Conservation (phyloP, 2,797 vertebrate genomes). For the Acestrorhynchus altus region DNA sequence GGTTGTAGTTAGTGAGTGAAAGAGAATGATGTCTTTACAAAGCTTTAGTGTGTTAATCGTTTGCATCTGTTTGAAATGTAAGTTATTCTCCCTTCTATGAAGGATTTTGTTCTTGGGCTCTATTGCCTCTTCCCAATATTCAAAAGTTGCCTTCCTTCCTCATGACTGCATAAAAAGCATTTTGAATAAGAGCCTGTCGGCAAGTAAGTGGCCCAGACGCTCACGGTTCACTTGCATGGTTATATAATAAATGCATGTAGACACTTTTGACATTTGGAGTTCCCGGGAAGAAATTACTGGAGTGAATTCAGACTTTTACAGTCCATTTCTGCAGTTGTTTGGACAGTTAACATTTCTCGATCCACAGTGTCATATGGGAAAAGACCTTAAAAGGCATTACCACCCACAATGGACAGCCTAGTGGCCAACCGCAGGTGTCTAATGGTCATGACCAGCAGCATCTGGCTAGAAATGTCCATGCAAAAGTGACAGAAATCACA, state of each 20-base stretch:
- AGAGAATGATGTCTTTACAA: neutral
- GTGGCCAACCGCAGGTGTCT: too few relatives aligned
- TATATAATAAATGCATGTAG: slow-evolving; percentile 12
- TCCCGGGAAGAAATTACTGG: neutral
- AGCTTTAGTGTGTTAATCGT: neutral
- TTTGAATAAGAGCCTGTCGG: neutral
- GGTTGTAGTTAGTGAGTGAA: neutral
- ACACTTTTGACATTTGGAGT: neutral
- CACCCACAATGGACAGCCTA: too few relatives aligned
- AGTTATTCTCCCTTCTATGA: slow-evolving; percentile 66
- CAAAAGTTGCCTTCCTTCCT: neutral
- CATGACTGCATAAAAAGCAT: neutral
- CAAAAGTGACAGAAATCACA: too few relatives aligned
- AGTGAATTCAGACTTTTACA: neutral
- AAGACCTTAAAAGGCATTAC: too few relatives aligned
- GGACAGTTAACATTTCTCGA: too few relatives aligned
- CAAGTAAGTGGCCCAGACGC: neutral
- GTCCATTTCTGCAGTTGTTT: too few relatives aligned
- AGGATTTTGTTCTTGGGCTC: slow-evolving; percentile 50
- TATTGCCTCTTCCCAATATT: slow-evolving; percentile 25
- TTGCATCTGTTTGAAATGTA: neutral
- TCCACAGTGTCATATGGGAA: too few relatives aligned
- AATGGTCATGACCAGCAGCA: too few relatives aligned
- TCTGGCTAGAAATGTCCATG: too few relatives aligned
- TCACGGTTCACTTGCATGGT: neutral